phyloP scores from a whole-genome alignment of 2,888 invertebrate species.

The Himalopsyche anomala region DNA sequence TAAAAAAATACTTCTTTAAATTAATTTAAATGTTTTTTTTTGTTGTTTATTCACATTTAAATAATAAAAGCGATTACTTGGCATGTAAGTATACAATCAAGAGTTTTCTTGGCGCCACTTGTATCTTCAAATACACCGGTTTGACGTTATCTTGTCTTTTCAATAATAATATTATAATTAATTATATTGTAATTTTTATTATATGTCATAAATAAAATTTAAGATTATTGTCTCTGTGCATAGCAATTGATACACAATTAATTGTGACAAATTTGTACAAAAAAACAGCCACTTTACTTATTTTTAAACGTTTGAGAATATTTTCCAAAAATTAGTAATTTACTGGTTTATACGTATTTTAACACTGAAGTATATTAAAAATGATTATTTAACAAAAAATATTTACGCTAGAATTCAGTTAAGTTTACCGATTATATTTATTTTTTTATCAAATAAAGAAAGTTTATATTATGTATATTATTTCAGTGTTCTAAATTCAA shows the following conservation, averaged over 20 bases:
- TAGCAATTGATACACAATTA: neutral
- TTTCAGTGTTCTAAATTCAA: neutral
- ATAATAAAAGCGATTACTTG: neutral
- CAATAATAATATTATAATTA: constrained; percentile 7
- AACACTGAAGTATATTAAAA: no score
- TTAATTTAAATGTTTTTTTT: constrained; percentile 23
- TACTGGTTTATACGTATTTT: no score
- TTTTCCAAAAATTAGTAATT: no score
- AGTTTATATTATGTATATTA: no score
- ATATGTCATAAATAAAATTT: neutral
- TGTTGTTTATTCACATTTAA: neutral
- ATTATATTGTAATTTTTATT: neutral
- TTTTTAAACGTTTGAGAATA: neutral
- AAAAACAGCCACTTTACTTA: neutral
- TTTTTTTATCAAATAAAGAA: no score
- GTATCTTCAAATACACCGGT: neutral
- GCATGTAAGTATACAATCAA: neutral
- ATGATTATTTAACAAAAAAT: no score
- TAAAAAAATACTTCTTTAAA: neutral
- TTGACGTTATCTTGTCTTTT: neutral
- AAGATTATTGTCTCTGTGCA: neutral
- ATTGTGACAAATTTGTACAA: neutral
- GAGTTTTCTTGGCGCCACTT: constrained; percentile 19
- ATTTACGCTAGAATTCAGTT: no score
- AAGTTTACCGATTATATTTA: no score